phyloP scores from a whole-genome alignment of 1,140 invertebrate genomes.

The Kradibia gibbosae region DNA sequence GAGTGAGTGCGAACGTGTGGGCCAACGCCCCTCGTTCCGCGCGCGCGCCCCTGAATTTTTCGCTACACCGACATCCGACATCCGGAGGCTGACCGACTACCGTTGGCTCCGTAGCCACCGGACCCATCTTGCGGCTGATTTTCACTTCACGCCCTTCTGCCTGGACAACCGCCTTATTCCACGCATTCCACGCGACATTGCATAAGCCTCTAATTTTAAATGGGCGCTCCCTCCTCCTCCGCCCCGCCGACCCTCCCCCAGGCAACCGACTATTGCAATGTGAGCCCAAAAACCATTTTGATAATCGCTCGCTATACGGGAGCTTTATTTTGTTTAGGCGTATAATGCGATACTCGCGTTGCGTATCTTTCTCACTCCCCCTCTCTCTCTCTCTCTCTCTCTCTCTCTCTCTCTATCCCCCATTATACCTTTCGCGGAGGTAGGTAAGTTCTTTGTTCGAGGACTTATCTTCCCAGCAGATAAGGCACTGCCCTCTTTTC shows the following conservation, averaged over 20 bases:
- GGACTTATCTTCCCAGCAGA: conserved; percentile 22
- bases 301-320: conserved; percentile 35
- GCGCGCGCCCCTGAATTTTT: no score
- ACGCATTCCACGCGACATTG: not conserved
- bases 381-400: not conserved
- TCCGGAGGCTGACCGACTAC: no score
- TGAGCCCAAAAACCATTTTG: conserved; percentile 42
- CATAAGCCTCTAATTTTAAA: no score
- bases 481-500: conserved; percentile 18
- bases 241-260: not conserved
- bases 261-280: conserved; percentile 2
- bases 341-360: not conserved
- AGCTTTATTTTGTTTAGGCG: conserved; percentile 10
- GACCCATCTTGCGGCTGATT: no score
- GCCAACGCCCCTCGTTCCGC: conserved; percentile 32
- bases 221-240: conserved; percentile 19
- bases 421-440: not conserved
- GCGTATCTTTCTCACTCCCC: not conserved
- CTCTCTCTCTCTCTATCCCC: not conserved
- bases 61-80: no score
- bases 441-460: conserved; percentile 32
- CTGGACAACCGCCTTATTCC: not conserved
- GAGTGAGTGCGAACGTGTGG: conserved; percentile 5
- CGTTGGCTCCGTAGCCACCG: no score
- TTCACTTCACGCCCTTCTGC: not conserved